A percentile compares a stretch with the other conserved stretches of the same genome.
phyloP scores from a whole-genome alignment of 2,888 invertebrate species.

The Orchestes rusci region DNA sequence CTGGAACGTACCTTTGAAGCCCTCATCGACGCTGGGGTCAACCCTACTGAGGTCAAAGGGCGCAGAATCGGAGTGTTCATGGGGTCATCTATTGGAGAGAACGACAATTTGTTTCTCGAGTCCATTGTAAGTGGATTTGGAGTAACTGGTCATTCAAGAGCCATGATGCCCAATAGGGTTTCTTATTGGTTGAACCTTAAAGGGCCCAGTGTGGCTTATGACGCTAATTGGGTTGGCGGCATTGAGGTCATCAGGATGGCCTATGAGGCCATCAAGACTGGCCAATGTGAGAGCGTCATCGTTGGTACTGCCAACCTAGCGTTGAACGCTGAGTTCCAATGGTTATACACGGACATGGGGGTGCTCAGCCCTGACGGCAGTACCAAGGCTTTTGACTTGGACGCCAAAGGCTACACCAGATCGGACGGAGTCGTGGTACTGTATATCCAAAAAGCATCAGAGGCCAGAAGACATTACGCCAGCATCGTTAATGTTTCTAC shows the following conservation, averaged over 20 bases:
- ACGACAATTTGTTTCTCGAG: constrained; percentile 47
- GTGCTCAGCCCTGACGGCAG: constrained; percentile 55
- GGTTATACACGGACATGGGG: constrained; percentile 56
- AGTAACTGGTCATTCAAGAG: constrained; percentile 69
- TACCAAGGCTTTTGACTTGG: constrained; percentile 58
- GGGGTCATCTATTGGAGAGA: constrained; percentile 45
- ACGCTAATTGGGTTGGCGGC: constrained; percentile 61
- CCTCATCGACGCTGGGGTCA: constrained; percentile 45
- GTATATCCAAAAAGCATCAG: constrained; percentile 62
- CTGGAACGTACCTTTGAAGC: constrained; percentile 46
- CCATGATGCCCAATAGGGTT: constrained; percentile 93
- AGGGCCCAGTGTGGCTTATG: constrained; percentile 56
- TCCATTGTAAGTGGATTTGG: constrained; percentile 53
- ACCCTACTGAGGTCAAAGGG: constrained; percentile 42
- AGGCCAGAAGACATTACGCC: constrained; percentile 49
- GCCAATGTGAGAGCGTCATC: constrained; percentile 84
- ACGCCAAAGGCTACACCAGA: constrained; percentile 76
- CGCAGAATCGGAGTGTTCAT: constrained; percentile 43
- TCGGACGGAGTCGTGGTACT: constrained; percentile 71
- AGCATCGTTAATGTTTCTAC: constrained; percentile 50
- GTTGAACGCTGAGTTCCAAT: constrained; percentile 53
- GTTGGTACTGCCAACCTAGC: constrained; percentile 82
- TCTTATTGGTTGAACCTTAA: constrained; percentile 86
- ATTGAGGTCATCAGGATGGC: constrained; percentile 59
- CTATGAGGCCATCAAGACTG: constrained; percentile 71